These are phyloP conservation scores for Gambelia wislizenii DNA, from an alignment of 2,797 vertebrate genomes.

Conservation along the genomic window DNA sequence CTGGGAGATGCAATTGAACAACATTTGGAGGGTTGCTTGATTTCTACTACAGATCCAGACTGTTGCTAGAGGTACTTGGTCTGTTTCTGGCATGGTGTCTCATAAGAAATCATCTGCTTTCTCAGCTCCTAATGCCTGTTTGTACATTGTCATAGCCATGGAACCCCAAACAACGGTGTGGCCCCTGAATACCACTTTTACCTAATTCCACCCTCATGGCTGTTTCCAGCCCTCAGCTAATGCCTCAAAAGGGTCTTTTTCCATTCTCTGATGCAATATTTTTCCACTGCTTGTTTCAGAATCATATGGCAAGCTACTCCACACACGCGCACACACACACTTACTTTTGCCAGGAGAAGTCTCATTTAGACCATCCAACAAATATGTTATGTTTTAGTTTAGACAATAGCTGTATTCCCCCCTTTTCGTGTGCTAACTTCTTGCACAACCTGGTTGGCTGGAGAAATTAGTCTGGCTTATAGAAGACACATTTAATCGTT, in stretches of 20 bases:
- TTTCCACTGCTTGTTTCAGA: background rate
- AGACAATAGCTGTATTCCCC: slow-evolving; percentile 19
- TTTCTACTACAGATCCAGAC: too few relatives aligned
- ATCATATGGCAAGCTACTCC: background rate
- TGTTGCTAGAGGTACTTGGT: too few relatives aligned
- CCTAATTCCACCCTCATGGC: background rate
- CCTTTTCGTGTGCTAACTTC: background rate
- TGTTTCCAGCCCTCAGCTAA: background rate
- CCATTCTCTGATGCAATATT: background rate
- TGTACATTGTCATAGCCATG: too few relatives aligned
- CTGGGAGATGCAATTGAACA: too few relatives aligned
- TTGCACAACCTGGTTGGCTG: slow-evolving; percentile 20
- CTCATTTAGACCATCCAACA: slow-evolving; percentile 20
- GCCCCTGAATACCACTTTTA: too few relatives aligned
- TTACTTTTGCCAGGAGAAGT: slow-evolving; percentile 19
- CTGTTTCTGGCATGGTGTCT: too few relatives aligned
- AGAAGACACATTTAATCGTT: background rate
- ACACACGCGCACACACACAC: background rate
- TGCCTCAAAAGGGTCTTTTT: background rate
- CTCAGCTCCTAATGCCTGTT: too few relatives aligned
- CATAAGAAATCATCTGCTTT: too few relatives aligned
- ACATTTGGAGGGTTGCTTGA: too few relatives aligned
- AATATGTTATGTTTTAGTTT: slow-evolving; percentile 17
- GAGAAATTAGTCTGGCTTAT: background rate
- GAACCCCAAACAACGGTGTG: too few relatives aligned